Evolutionary conservation across 2,113 vertebrate genomes (phyloP), one percentile per base, ranked within the genome.

Genomic region (Mormoops blainvillei): DNA sequence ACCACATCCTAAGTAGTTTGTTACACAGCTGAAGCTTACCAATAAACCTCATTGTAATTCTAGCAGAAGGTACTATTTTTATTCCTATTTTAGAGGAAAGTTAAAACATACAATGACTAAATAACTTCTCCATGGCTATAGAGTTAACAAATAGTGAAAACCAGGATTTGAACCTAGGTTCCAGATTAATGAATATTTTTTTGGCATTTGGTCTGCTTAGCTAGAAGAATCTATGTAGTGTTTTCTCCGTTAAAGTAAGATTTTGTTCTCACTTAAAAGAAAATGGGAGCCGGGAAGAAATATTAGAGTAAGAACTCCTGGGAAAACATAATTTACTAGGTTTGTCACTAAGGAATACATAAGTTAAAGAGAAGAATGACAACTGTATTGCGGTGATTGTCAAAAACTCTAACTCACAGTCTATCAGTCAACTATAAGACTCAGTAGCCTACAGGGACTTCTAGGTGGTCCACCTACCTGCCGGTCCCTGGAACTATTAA

Each of bases 221-320:
- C 50, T 54, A 36, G 24, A 82, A 68, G 56, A 94, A 87, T 81
- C 14, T 45, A 2, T 24, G 3, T 56, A 33, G 45, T 54, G 22
- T 73, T 94, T 96, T 88, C 43, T 89, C 52, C 48, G 28, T 85
- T 82, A 70, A 96, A 48, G 48, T 86, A 91, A 78, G 65, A 92
- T 50, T 92, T 95, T 86, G 3, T 22, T 81, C 84, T 67, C 71
- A 41, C 22, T 93, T 81, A 67, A 67, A 89, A 65, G 54, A 86
- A 88, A 91, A 90, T 85, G 18, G 45, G 4, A 2, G 11, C 76
- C 14, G 20, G 8, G 15, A 65, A 81, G 20, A 78, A 20, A 84
- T 31, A 88, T 10, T 20, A 81, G 24, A 91, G 89, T 11, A 92
- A 81, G 70, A 94, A 91, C 50, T 94, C 9, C n/a, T 65, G 31